Evolutionary conservation across 2,888 invertebrate genomes (phyloP), one percentile per base, ranked within the genome.

Genomic region (Melanophora roralis): DNA sequence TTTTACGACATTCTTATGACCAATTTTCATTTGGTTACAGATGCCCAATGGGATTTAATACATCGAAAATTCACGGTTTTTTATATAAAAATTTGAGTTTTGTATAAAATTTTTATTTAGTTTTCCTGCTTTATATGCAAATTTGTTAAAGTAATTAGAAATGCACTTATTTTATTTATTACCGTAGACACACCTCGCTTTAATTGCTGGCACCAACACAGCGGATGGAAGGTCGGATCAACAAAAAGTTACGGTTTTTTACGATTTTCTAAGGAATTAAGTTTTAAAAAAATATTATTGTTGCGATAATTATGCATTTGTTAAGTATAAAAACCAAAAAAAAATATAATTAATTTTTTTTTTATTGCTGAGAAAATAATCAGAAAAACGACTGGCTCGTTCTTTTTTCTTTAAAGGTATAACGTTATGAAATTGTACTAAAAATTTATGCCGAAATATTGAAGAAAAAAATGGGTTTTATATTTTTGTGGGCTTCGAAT

Each of bases 121-220:
- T 64, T 60, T 53, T 68, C 16, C 49, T 69, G 40, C 16, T 79
- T 65, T 16, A 19, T 76, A 80, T 73, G 76, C 68, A 76, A 80
- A 80, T 68, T 76, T 71, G 32, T 43, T 14, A 27, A 43, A 72
- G 57, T 51, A 73, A 80, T 80, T 80, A 80, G 64, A 76, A 80
- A 62, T 68, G 76, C 68, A 72, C 55, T 75, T 40, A 57, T 40
- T 34, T 55, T 43, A 8, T 65, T 47, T 49, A 40, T n/a, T 49
- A 32, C 27, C 1, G 14, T 2, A 19, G 67, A 59, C 14, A 72
- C 71, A 76, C 79, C 60, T 64, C 80, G 32, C 2, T 38, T 72
- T 67, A 21, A 67, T 32, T 32, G 21, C 7, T 2, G 16, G 1
- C 3, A 55, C 55, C 11, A 23, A 43, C 9, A 14, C 3, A 16